phyloP scores from a whole-genome alignment of 2,888 invertebrate genomes.

The Gibbula magus region DNA sequence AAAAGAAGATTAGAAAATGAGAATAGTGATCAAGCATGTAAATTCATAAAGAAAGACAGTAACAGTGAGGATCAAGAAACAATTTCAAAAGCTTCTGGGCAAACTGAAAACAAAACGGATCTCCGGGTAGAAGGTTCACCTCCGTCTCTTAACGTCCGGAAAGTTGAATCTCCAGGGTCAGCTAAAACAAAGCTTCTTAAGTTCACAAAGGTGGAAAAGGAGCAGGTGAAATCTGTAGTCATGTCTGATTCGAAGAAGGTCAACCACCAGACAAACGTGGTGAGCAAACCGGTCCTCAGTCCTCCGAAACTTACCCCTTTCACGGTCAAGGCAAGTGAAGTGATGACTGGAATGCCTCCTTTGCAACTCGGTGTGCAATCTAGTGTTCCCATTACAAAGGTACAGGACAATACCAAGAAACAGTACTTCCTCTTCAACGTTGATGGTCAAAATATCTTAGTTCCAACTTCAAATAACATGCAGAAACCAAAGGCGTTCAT shows the following conservation, averaged over 20 bases:
- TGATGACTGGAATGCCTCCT: too few species aligned
- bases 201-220: neutral
- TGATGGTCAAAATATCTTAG: constrained; percentile 5
- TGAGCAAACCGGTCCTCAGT: too few species aligned
- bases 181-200: neutral
- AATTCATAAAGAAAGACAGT: too few species aligned
- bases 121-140: neutral
- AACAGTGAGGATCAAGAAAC: too few species aligned
- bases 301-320: too few species aligned
- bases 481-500: neutral
- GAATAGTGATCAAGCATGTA: too few species aligned
- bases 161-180: neutral
- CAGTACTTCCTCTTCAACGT: constrained; percentile 2
- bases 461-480: neutral
- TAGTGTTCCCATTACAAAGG: neutral
- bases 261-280: too few species aligned
- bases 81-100: neutral
- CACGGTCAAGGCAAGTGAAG: too few species aligned
- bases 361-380: too few species aligned
- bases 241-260: neutral
- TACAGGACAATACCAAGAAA: neutral
- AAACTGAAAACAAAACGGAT: neutral
- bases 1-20: too few species aligned
- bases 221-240: neutral
- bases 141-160: neutral